Evolutionary conservation across 2,888 invertebrate species (phyloP).

Genomic region (Drosophila rubida): DNA sequence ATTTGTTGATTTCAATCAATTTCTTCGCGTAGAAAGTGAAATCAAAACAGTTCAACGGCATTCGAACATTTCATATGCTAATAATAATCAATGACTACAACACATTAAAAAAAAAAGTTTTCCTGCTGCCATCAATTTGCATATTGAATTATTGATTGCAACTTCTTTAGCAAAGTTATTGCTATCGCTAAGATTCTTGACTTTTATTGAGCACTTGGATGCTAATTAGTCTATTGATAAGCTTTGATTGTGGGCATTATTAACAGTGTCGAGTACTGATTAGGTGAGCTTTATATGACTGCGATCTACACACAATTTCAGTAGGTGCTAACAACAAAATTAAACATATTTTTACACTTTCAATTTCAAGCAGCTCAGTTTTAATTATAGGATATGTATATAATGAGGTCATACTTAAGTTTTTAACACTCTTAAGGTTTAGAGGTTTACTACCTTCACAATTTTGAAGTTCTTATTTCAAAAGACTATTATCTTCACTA

Average conservation of each 20-base stretch:
- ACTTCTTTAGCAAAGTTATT: neutral
- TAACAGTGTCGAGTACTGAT: conserved; percentile 30
- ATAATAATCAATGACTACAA: conserved; percentile 36
- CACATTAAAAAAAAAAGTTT: conserved; percentile 6
- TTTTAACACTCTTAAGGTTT: no score
- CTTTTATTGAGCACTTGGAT: conserved; percentile 24
- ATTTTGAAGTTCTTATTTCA: neutral
- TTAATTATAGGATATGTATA: neutral
- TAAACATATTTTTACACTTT: neutral
- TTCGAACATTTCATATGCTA: conserved; percentile 55
- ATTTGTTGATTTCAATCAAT: conserved; percentile 14
- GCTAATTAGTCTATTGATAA: conserved; percentile 41
- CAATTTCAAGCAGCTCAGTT: neutral
- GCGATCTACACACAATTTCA: neutral
- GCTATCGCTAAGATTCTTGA: conserved; percentile 41
- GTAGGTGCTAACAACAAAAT: neutral
- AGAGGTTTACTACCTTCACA: no score
- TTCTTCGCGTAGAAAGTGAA: conserved; percentile 59
- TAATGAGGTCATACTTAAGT: no score
- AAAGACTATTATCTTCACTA: no score
- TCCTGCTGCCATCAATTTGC: conserved; percentile 13
- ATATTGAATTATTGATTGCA: conserved; percentile 6
- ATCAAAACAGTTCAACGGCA: conserved; percentile 58
- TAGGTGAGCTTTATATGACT: conserved; percentile 3
- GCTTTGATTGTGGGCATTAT: conserved; percentile 3